Conservation (phyloP, 1,140 invertebrate genomes). For the Stegodyphus mimosarum region DNA sequence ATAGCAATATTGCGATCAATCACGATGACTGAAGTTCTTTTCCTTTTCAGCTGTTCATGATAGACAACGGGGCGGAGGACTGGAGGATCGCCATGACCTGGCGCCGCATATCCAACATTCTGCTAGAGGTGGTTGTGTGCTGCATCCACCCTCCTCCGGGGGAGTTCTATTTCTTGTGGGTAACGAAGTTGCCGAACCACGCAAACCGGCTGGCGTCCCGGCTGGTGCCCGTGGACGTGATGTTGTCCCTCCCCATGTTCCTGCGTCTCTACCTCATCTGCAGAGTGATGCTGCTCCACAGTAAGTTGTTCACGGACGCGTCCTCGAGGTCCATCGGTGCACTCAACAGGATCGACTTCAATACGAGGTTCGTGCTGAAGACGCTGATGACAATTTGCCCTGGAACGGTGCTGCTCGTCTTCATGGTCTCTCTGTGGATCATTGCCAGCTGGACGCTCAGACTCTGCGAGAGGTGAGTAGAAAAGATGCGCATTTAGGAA, state of each 20-base stretch:
- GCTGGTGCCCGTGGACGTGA: constrained; percentile 93
- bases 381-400: constrained; percentile 99
- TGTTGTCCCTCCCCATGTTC: constrained; percentile 99
- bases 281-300: constrained; percentile 98
- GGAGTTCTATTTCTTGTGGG: constrained; percentile 95
- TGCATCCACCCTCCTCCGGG: constrained; percentile 98
- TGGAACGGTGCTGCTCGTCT: constrained; percentile 96
- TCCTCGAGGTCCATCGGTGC: constrained; percentile 85
- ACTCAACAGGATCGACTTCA: constrained; percentile 99
- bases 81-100: constrained; percentile 99
- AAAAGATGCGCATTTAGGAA: too few relatives aligned
- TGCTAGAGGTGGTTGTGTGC: constrained; percentile 92
- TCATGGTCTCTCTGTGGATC: constrained; percentile 99
- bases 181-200: constrained; percentile 93
- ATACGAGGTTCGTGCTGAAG: constrained; percentile 98
- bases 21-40: background rate
- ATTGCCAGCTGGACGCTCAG: constrained; percentile 98
- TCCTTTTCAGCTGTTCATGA: constrained; percentile 91
- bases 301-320: constrained; percentile 98
- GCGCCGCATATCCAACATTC: constrained; percentile 92
- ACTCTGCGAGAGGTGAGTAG: constrained; percentile 94
- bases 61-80: constrained; percentile 99
- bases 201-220: constrained; percentile 72
- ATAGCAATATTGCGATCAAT: too few relatives aligned
- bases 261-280: constrained; percentile 98